Evolutionary conservation across 2,888 invertebrate genomes (phyloP), one percentile per base, ranked within the genome.

Genomic region (Hydriomena furcata): DNA sequence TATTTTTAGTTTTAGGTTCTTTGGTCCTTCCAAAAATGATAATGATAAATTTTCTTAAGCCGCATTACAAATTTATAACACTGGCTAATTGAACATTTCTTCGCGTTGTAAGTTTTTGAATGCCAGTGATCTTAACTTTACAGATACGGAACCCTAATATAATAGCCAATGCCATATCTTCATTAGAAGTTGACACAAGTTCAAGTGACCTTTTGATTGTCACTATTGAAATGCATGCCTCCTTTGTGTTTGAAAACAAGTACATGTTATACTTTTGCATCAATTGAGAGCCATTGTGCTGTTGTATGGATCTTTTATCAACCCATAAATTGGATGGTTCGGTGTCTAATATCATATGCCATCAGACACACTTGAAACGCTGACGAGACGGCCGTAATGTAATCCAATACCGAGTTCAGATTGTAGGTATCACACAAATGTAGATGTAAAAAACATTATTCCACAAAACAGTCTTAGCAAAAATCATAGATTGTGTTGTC

Each of bases 281-380:
- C 36, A 49, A 48, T 48, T 60, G 55, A 52, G 27, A 20, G 34
- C 27, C 41, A 60, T 58, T 60, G 54, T 60, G 54, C 40, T 48
- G 40, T 48, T 25, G 57, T 40, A 53, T 47, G 52, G 32, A 24
- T 56, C 53, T 60, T 44, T 57, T 61, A 54, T 55, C 43, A 58
- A 25, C 36, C 32, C 45, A 43, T 41, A 53, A 50, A 57, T 52
- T 47, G 21, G 13, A 20, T n/a, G 13, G 7, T 13, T 7, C 12
- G 52, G 37, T 65, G 66, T 68, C 64, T 54, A 55, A 65, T 66
- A 60, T 65, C 67, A 59, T 51, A 63, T 58, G 66, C 67, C 67
- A 66, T 69, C 49, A 60, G 68, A 64, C 41, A 44, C 59, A 65
- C 53, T 59, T 59, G 52, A 54, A 58, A 47, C 57, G 65, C 61